Base-by-base conservation (phyloP, 2,113 vertebrate species). In the Recurvirostra avosetta region DNA sequence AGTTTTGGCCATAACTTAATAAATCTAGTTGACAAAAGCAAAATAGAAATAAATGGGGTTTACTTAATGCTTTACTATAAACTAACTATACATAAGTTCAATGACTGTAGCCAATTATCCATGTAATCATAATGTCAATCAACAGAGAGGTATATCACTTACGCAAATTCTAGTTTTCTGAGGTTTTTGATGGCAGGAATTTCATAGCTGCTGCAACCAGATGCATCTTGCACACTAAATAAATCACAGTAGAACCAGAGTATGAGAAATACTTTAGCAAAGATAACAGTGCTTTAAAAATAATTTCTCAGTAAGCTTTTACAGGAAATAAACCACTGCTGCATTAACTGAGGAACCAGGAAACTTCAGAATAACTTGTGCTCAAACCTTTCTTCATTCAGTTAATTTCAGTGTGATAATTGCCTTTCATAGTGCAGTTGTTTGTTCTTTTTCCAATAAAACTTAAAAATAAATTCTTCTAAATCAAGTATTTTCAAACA, bases 141-240 rank as follows among this genome's bases (percentile, higher is more conserved):
- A 50, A 43, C 2, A 85, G 45, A 67, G 15, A 74, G 40, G 12
- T 25, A 2, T 5, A 20, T 43, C 23, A 96, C 98, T 98, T 96
- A 99, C 98, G 97, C 98, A 90, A 99, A 98, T 87, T 99, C 99
- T 15, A 99, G 95, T 79, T 98, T 98, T 88, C 96, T 98, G 12
- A 99, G 97, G 71, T 98, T 98, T 75, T 84, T 97, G 81, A 99
- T 96, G 8, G 99, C 99, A 22, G 99, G 99, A 23, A 99, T 98
- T 9, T 93, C 92, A 62, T 18, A 88, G 65, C 50, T 71, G 68
- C 55, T 83, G 85, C 71, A 75, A n/a, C 53, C 74, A 25, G 88
- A 83, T 15, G 52, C 27, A 34, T 96, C 97, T 71, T 73, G 93
- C 4, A 75, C 59, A 52, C 97, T 97, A 78, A 81, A 94, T 18